Conservation (phyloP, 1,140 invertebrate species). For the Macrotrachela quadricornifera region DNA sequence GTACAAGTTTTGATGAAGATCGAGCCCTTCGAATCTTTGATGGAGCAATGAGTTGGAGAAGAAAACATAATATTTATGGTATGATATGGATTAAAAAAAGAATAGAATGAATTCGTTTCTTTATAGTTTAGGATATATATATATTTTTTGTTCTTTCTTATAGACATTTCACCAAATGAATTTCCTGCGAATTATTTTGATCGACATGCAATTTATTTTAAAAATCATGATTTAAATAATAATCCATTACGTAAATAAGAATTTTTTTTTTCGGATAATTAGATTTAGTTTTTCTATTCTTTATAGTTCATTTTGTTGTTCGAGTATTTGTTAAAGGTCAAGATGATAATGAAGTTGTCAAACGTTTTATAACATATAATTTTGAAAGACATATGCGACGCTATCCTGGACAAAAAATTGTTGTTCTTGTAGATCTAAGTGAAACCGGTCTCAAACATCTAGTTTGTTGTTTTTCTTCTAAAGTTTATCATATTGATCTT, state of each 20-base stretch:
- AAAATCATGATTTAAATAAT: constrained; percentile 2
- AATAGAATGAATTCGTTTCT: neutral
- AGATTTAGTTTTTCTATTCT: neutral
- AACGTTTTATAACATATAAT: constrained; percentile 62
- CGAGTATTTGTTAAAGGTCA: constrained; percentile 40
- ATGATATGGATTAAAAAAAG: neutral
- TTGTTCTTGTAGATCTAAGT: constrained; percentile 68
- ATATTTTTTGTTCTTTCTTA: neutral
- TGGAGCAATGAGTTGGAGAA: constrained; percentile 3
- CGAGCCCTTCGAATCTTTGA: neutral
- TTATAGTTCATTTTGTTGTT: constrained; percentile 21
- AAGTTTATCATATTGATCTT: neutral
- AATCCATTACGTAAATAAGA: constrained; percentile 4
- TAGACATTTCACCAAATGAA: neutral
- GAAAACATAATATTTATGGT: constrained; percentile 2
- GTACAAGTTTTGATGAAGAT: neutral
- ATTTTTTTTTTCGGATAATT: neutral
- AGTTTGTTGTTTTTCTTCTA: constrained; percentile 40
- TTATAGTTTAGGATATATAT: neutral
- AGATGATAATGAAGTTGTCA: constrained; percentile 48
- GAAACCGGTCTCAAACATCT: constrained; percentile 59
- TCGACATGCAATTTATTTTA: neutral
- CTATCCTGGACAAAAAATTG: constrained; percentile 51
- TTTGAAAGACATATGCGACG: constrained; percentile 50
- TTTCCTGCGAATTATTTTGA: constrained; percentile 1